A percentile compares a stretch with the other conserved stretches of the same genome.
Conservation (phyloP, 2,888 invertebrate species). For the Machimus atricapillus region DNA sequence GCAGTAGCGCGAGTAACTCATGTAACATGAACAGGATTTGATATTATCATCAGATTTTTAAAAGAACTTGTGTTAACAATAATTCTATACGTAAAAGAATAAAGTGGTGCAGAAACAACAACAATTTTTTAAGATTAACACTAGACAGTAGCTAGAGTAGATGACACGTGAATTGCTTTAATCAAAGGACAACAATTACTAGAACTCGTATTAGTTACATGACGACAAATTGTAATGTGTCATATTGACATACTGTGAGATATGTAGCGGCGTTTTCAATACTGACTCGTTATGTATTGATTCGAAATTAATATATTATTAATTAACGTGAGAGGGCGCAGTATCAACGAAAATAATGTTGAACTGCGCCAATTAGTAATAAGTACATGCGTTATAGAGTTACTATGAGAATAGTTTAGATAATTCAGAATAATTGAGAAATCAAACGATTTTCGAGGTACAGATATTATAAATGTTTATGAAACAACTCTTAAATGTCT, state of each 20-base stretch:
- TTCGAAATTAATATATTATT: slow-evolving; percentile 41
- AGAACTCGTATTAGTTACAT: slow-evolving; percentile 9
- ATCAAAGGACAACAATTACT: slow-evolving; percentile 7
- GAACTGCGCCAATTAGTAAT: slow-evolving; percentile 11
- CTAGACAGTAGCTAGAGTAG: slow-evolving; percentile 26
- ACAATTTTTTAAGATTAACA: slow-evolving; percentile 35
- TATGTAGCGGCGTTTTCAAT: not conserved
- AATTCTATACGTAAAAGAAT: slow-evolving; percentile 30
- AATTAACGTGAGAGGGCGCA: not conserved
- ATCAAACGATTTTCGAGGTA: slow-evolving; percentile 23
- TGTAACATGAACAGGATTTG: slow-evolving; percentile 43
- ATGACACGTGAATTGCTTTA: slow-evolving; percentile 37
- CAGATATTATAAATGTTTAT: slow-evolving; percentile 29
- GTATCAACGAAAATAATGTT: not conserved
- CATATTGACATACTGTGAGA: slow-evolving; percentile 37
- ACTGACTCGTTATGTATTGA: slow-evolving; percentile 31
- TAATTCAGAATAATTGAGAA: slow-evolving; percentile 39
- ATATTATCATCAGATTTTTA: slow-evolving; percentile 35
- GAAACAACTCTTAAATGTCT: slow-evolving; percentile 43
- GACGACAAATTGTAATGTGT: slow-evolving; percentile 18
- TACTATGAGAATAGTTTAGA: slow-evolving; percentile 12
- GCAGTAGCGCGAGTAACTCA: not conserved
- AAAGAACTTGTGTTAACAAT: slow-evolving; percentile 1
- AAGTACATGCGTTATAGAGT: slow-evolving; percentile 40
- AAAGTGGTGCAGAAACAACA: slow-evolving; percentile 39